Conservation (phyloP, 2,888 invertebrate genomes). For the Leptogaster cylindrica region DNA sequence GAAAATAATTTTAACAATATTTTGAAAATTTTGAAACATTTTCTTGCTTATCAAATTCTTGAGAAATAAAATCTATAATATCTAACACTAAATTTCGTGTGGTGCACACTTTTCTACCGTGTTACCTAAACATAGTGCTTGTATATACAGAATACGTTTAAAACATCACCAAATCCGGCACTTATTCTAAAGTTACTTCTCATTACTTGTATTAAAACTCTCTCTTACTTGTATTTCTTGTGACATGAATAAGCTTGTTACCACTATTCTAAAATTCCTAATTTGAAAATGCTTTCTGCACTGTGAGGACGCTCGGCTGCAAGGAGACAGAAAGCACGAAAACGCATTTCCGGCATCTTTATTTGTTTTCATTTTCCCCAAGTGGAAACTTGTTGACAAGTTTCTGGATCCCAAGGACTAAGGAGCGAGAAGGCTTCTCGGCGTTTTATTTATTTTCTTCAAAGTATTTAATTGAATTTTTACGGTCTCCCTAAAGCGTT, state of each 20-base stretch:
- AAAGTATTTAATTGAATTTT: background rate
- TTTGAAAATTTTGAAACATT: slow-evolving; percentile 21
- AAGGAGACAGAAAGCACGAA: background rate
- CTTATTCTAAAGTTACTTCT: slow-evolving; percentile 7
- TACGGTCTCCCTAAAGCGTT: background rate
- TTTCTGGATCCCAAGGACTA: too few species aligned
- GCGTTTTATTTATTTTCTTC: background rate
- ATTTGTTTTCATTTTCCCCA: background rate
- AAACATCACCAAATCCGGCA: slow-evolving; percentile 12
- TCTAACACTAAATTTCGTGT: slow-evolving; percentile 18
- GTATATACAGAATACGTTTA: slow-evolving; percentile 20
- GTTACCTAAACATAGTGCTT: slow-evolving; percentile 6
- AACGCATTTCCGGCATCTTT: too few species aligned
- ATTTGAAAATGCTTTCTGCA: background rate
- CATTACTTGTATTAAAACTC: slow-evolving; percentile 6
- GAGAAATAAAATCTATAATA: slow-evolving; percentile 10
- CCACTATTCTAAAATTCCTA: background rate
- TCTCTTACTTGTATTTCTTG: background rate
- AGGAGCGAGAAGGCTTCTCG: too few species aligned
- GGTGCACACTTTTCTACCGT: slow-evolving; percentile 5
- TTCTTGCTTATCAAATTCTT: slow-evolving; percentile 3
- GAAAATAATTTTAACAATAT: slow-evolving; percentile 20
- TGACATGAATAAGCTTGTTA: background rate
- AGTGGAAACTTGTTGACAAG: background rate
- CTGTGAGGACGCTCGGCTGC: background rate